Evolutionary conservation across 2,797 vertebrate species (phyloP).

Genomic region (Gobionotothen gibberifrons): DNA sequence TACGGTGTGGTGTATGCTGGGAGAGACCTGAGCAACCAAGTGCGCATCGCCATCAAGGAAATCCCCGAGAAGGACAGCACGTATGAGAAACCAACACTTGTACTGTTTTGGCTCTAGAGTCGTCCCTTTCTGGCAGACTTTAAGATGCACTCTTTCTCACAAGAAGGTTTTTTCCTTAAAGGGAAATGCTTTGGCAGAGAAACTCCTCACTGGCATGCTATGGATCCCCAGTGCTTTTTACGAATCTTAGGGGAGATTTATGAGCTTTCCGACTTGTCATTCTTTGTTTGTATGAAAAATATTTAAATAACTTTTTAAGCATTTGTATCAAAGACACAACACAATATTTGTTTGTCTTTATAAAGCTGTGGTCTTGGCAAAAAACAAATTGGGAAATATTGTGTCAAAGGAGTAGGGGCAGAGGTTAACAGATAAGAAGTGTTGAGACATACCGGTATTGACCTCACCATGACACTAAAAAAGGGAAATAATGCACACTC

Average conservation of each 20-base stretch:
- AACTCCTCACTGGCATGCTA: conserved; percentile 5
- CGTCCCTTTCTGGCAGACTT: not conserved
- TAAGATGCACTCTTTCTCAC: conserved; percentile 21
- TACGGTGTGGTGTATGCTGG: conserved; percentile 93
- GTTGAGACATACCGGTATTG: too few species aligned
- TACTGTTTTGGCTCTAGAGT: not conserved
- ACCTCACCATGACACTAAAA: too few species aligned
- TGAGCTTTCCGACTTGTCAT: conserved; percentile 50
- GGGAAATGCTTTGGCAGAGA: conserved; percentile 42
- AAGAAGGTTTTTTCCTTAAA: conserved; percentile 21
- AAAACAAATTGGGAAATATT: not conserved
- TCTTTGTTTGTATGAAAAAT: conserved; percentile 27
- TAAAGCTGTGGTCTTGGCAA: too few species aligned
- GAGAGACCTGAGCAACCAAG: conserved; percentile 89
- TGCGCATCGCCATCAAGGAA: conserved; percentile 95
- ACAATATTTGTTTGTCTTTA: not conserved
- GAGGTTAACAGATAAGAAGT: not conserved
- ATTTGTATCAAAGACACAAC: not conserved
- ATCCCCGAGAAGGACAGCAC: conserved; percentile 92
- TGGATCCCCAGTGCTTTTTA: conserved; percentile 17
- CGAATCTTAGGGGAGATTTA: conserved; percentile 16
- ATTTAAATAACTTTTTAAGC: conserved; percentile 2
- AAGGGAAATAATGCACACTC: too few species aligned
- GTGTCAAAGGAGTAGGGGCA: not conserved
- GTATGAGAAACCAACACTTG: conserved; percentile 70